Evolutionary conservation across 2,888 invertebrate species (phyloP), one percentile per base, ranked within the genome.

Genomic region (Patella pellucida): DNA sequence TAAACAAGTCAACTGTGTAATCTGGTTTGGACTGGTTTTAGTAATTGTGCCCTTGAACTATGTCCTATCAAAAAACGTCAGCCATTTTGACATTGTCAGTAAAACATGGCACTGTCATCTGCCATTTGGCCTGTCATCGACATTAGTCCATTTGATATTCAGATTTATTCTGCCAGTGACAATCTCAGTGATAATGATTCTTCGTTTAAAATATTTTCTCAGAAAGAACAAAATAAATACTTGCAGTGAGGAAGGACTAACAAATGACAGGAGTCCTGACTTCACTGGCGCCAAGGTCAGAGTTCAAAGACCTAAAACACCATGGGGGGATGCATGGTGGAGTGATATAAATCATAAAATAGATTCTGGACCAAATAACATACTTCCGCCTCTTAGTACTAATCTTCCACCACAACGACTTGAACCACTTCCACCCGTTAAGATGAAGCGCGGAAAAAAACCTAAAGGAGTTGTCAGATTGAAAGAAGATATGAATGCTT

Each of bases 311-410:
- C 23, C 71, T 51, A 51, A 52, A 16, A 52, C 71, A 51, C 71
- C 71, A 51, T 71, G 71, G 71, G 51, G 71, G 16, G 23, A 16
- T n/a, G 52, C 23, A 51, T 71, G 71, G 71, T 51, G 50, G 23
- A 16, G n/a, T 52, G 23, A 51, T 31, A 71, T 71, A 51, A 52
- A 71, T 12, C n/a, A 71, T 15, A 71, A 52, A 51, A 52, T 71
- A 7, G 51, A 51, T 23, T 23, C 16, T 23, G 71, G 71, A 19
- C 71, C 71, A 52, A 71, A 71, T 52, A 71, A 71, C 19, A 52
- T 51, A n/a, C 71, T 71, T 16, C 71, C 71, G 23, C 51, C 71
- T n/a, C 16, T 71, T 23, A n/a, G 23, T 23, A 71, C 23, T 51
- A 62, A 23, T 62, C 23, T 23, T 62, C 62, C 62, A 62, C 14